Base-by-base conservation (phyloP, 2,888 invertebrate genomes). In the Dicyrtomina minuta region DNA sequence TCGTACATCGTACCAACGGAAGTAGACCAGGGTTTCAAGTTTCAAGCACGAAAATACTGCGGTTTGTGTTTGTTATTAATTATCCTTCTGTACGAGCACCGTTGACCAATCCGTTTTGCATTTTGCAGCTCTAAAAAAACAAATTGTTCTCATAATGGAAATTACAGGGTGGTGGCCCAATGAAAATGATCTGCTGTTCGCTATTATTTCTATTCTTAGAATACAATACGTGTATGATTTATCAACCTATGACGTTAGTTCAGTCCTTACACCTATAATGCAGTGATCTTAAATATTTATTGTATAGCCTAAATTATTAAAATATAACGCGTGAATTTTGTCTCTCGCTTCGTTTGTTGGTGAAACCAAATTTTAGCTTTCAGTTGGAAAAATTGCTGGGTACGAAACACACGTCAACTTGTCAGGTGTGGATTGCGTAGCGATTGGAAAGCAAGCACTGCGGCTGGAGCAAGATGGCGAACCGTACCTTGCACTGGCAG, bases 401-500 rank as follows among this genome's bases (percentile, higher is more conserved):
- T n/a, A 44, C n/a, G 39, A 55, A 8, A 64, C 64, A 1, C 26
- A 56, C 15, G 56, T 64, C 0, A 55, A 26, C n/a, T 43, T 70
- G 39, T n/a, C 46, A 4, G 70, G 46, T 1, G 15, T 10, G 22
- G 59, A 70, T 41, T 70, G 65, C 46, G 27, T 49, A 46, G 59
- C 56, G 27, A 70, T 70, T 43, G 65, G 65, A 8, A 49, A 51
- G 13, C n/a, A n/a, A n/a, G n/a, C n/a, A n/a, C n/a, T n/a, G n/a
- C n/a, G n/a, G n/a, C 5, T 39, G 1, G 60, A 33, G n/a, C n/a
- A n/a, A 17, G 2, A 66, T 0, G 20, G 39, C 13, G 26, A 53
- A n/a, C 15, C 39, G 12, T 49, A 17, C 15, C 66, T 59, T 17
- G 20, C 59, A 8, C 39, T 27, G 53, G 65, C 65, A 5, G 15